phyloP scores from a whole-genome alignment of 1,140 invertebrate species.

The Heliothis virescens region DNA sequence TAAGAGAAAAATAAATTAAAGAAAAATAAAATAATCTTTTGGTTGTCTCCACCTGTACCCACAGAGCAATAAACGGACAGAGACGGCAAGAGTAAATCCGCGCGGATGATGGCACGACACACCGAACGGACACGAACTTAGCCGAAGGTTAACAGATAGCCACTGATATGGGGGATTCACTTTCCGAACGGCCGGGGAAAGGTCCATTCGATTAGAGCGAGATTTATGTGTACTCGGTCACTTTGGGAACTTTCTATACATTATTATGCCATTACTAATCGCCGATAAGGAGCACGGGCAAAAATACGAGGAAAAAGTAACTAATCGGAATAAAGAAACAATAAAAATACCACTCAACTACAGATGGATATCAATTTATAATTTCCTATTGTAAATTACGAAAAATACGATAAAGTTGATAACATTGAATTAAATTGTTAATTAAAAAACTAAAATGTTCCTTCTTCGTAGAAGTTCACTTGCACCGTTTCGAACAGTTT shows the following conservation, averaged over 20 bases:
- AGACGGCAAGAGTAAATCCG: slow-evolving; percentile 35
- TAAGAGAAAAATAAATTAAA: background rate
- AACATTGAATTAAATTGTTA: background rate
- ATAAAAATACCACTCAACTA: background rate
- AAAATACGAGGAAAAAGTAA: background rate
- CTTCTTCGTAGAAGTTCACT: background rate
- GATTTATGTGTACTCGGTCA: slow-evolving; percentile 42
- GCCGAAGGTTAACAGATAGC: slow-evolving; percentile 44
- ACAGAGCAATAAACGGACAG: slow-evolving; percentile 19
- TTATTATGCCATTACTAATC: slow-evolving; percentile 28
- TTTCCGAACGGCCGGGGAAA: slow-evolving; percentile 37
- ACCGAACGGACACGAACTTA: slow-evolving; percentile 29
- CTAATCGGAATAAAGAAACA: background rate
- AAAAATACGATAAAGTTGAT: background rate
- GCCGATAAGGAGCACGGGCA: background rate
- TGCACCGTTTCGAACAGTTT: background rate
- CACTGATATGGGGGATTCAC: slow-evolving; percentile 40
- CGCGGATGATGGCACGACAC: slow-evolving; percentile 24
- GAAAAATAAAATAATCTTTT: background rate
- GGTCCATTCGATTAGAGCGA: slow-evolving; percentile 38
- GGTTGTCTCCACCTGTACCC: slow-evolving; percentile 18
- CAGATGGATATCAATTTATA: background rate
- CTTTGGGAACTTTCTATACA: slow-evolving; percentile 26
- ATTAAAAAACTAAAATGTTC: background rate
- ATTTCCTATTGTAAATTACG: background rate